These are phyloP conservation scores for Lasiurus borealis DNA, from an alignment of 2,113 vertebrate species.

Conservation along the genomic window DNA sequence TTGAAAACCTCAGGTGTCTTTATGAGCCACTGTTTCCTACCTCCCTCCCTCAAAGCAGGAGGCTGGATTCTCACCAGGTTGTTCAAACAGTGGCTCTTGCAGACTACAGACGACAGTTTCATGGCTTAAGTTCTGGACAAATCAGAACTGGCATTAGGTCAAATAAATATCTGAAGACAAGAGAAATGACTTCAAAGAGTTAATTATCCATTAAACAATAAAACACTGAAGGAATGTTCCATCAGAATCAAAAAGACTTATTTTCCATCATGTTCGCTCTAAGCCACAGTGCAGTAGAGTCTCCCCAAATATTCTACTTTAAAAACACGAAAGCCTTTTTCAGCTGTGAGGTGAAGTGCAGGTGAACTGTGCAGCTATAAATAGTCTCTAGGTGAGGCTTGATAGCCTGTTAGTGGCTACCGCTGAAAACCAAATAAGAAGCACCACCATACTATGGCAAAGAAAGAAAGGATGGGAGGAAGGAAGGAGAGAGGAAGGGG, in stretches of 20 bases:
- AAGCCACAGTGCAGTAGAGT: neutral
- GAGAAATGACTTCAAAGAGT: constrained; percentile 23
- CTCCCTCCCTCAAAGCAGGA: neutral
- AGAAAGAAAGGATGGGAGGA: neutral
- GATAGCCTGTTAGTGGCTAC: neutral
- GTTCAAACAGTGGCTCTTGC: neutral
- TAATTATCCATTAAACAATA: constrained; percentile 7
- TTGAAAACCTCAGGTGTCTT: too few relatives aligned
- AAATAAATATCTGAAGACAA: constrained; percentile 3
- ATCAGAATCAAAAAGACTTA: neutral
- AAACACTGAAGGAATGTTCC: neutral
- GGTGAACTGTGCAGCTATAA: neutral
- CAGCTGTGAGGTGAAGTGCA: neutral
- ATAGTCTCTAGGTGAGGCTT: neutral
- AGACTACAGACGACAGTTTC: neutral
- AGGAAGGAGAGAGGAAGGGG: too few relatives aligned
- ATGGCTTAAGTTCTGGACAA: neutral
- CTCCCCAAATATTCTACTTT: neutral
- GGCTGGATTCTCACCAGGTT: neutral
- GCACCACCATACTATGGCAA: neutral
- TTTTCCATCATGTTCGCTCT: neutral
- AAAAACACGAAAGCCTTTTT: neutral
- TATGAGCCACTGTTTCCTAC: neutral
- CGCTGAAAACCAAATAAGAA: constrained; percentile 2
- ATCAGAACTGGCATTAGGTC: neutral